Evolutionary conservation across 2,797 vertebrate species (phyloP).

Genomic region (Tenualosa thibaudeaui): DNA sequence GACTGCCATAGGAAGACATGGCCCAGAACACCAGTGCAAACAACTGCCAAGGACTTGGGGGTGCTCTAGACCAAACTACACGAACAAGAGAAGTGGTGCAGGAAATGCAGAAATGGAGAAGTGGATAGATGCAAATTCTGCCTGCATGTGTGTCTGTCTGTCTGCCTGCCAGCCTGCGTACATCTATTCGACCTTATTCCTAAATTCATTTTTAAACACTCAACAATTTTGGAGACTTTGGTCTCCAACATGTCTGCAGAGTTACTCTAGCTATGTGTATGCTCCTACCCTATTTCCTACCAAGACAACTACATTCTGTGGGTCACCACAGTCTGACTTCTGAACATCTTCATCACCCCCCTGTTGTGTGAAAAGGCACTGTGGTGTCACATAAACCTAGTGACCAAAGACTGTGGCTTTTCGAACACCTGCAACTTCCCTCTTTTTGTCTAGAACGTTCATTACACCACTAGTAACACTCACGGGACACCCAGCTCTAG

Average conservation of each 20-base stretch:
- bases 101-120: neutral
- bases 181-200: too few species aligned
- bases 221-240: neutral
- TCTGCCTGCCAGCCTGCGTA: too few species aligned
- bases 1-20: neutral
- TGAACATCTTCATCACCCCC: neutral
- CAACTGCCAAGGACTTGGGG: neutral
- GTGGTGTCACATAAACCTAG: neutral
- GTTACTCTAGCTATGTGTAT: neutral
- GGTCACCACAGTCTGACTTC: neutral
- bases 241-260: neutral
- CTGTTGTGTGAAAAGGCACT: neutral
- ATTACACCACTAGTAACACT: neutral
- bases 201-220: neutral
- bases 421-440: neutral
- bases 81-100: neutral
- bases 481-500: neutral
- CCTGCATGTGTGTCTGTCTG: neutral
- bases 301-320: neutral
- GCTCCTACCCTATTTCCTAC: neutral
- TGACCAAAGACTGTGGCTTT: neutral
- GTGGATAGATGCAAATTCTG: neutral
- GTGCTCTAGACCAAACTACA: neutral
- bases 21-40: neutral
- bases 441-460: neutral